phyloP scores from a whole-genome alignment of 2,797 vertebrate species.

The Gymnothorax reevesii region DNA sequence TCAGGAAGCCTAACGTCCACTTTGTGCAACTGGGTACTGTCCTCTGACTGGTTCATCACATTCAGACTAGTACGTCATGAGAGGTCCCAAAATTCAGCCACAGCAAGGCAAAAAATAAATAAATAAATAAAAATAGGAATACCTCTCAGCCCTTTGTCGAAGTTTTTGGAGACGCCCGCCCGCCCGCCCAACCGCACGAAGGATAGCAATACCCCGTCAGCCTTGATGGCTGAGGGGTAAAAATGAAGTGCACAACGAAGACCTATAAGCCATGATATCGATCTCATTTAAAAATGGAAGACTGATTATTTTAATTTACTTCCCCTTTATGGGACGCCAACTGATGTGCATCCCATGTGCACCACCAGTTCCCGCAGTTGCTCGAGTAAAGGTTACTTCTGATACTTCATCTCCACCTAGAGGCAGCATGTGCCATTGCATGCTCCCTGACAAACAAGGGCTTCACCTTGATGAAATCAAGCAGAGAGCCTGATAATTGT shows the following conservation, averaged over 20 bases:
- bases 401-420: not conserved
- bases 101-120: not conserved
- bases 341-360: not conserved
- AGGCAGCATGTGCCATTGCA: not conserved
- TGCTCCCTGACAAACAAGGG: not conserved
- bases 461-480: not conserved
- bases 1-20: too few relatives aligned
- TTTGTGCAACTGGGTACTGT: too few relatives aligned
- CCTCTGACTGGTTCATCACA: not conserved
- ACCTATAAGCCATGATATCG: too few relatives aligned
- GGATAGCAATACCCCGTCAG: too few relatives aligned
- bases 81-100: not conserved
- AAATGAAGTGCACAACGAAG: not conserved
- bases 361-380: not conserved
- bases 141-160: too few relatives aligned
- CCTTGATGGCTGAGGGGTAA: too few relatives aligned
- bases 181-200: too few relatives aligned
- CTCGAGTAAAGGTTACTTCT: not conserved
- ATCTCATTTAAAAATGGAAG: not conserved
- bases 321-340: not conserved
- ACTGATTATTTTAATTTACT: not conserved
- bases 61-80: not conserved
- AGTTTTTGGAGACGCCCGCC: too few relatives aligned
- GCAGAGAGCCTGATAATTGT: too few relatives aligned
- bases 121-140: not conserved